These are phyloP conservation scores for Liasis olivaceus DNA, from an alignment of 2,797 vertebrate species.

Conservation along the genomic window DNA sequence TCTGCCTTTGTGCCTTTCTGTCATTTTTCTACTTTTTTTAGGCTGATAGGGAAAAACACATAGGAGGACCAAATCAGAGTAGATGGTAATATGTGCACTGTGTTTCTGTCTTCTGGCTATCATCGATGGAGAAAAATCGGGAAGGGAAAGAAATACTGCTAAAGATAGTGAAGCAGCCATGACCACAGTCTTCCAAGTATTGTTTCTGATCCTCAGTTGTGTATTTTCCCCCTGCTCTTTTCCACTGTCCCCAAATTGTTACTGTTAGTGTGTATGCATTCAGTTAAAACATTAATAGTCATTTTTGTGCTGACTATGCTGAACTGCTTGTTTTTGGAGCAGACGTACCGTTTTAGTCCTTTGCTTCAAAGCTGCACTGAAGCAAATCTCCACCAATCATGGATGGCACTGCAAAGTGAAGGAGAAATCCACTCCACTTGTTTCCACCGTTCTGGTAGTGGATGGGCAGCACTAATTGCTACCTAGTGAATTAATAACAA, in stretches of 20 bases:
- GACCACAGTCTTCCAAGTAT: not conserved
- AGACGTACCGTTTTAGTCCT: not conserved
- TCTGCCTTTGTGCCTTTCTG: not conserved
- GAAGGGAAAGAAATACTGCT: not conserved
- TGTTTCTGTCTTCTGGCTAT: not conserved
- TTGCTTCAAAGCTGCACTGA: not conserved
- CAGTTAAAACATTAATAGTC: not conserved
- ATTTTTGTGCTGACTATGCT: not conserved
- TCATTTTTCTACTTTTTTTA: constrained; percentile 6
- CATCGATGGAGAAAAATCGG: not conserved
- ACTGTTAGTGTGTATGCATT: not conserved
- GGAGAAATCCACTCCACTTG: not conserved
- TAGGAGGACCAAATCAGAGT: not conserved
- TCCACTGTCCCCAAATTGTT: not conserved
- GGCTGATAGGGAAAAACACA: not conserved
- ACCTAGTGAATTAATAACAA: not conserved
- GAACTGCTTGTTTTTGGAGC: not conserved
- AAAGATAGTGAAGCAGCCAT: not conserved
- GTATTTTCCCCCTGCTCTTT: not conserved
- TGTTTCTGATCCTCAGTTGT: not conserved
- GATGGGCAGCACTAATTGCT: not conserved
- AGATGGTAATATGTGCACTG: not conserved
- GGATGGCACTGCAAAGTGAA: not conserved
- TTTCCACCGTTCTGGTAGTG: not conserved
- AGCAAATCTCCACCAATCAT: not conserved